Percentiles rank a stretch among this genome's conserved stretches.
phyloP scores from a whole-genome alignment of 2,797 vertebrate species.

The Gallinago nigripennis region DNA sequence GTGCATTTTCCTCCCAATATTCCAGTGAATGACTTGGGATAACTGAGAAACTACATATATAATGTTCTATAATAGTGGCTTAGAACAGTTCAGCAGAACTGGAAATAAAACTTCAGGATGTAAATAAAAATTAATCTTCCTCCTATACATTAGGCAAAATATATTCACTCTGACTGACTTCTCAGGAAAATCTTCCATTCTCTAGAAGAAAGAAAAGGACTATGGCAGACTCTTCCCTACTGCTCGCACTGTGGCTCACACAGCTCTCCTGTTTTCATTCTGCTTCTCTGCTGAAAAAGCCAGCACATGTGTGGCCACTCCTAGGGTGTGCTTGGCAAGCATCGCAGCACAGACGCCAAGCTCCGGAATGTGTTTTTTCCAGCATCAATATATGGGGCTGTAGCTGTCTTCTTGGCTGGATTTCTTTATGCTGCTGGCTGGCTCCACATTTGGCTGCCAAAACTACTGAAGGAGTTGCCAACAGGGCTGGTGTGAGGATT shows the following conservation, averaged over 20 bases:
- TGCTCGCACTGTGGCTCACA: not conserved
- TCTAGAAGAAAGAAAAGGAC: not conserved
- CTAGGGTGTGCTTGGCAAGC: constrained; percentile 36
- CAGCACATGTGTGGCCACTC: constrained; percentile 26
- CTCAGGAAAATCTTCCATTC: not conserved
- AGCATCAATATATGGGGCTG: not conserved
- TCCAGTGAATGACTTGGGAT: not conserved
- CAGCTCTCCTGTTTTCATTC: not conserved
- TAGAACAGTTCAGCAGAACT: not conserved
- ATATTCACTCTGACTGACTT: not conserved
- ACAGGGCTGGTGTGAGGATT: constrained; percentile 17
- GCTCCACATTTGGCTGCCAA: not conserved
- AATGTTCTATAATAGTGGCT: accelerated
- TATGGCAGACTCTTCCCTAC: not conserved
- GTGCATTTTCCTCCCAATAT: not conserved
- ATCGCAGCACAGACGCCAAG: not conserved
- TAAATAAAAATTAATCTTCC: not conserved
- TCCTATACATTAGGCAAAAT: not conserved
- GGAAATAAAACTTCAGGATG: not conserved
- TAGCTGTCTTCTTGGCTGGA: constrained; percentile 26
- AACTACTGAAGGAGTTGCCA: not conserved
- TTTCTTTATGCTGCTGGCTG: constrained; percentile 7
- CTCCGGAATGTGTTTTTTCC: constrained; percentile 7
- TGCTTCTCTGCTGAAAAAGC: not conserved
- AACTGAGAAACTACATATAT: not conserved